These are phyloP conservation scores for Lepus europaeus DNA, from an alignment of 2,113 vertebrate species.

Conservation along the genomic window DNA sequence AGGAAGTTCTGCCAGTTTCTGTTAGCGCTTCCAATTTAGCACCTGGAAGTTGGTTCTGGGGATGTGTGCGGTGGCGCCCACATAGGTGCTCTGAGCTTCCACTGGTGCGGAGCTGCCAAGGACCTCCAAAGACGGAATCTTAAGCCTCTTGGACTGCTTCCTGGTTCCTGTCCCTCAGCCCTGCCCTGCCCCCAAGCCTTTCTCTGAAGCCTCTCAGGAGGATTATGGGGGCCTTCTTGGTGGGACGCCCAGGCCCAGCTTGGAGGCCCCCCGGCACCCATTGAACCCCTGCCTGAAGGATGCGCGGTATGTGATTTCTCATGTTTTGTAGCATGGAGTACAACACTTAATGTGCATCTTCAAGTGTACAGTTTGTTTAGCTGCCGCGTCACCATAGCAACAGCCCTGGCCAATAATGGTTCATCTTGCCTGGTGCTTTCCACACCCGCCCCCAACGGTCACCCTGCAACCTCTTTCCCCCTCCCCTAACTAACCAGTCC, in stretches of 20 bases:
- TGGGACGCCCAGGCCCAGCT: background rate
- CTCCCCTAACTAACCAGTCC: too few relatives aligned
- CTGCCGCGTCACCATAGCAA: conserved; percentile 86
- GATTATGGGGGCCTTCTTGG: background rate
- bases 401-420: conserved; percentile 81
- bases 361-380: conserved; percentile 88
- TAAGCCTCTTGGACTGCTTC: conserved; percentile 56
- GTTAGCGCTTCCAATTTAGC: conserved; percentile 89
- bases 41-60: conserved; percentile 42
- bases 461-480: background rate
- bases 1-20: conserved; percentile 95
- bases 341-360: conserved; percentile 88
- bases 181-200: conserved; percentile 46
- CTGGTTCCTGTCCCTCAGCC: background rate
- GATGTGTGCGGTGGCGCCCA: conserved; percentile 67
- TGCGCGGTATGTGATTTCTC: conserved; percentile 84
- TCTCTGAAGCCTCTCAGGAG: conserved; percentile 60
- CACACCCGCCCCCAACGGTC: background rate
- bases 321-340: conserved; percentile 90
- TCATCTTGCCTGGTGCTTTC: conserved; percentile 64
- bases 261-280: conserved; percentile 53
- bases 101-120: conserved; percentile 57
- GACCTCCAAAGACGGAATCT: conserved; percentile 83
- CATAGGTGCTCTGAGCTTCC: conserved; percentile 33
- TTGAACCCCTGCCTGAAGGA: conserved; percentile 78